Conservation (phyloP, 2,113 vertebrate species). For the Oncorhynchus nerka region DNA sequence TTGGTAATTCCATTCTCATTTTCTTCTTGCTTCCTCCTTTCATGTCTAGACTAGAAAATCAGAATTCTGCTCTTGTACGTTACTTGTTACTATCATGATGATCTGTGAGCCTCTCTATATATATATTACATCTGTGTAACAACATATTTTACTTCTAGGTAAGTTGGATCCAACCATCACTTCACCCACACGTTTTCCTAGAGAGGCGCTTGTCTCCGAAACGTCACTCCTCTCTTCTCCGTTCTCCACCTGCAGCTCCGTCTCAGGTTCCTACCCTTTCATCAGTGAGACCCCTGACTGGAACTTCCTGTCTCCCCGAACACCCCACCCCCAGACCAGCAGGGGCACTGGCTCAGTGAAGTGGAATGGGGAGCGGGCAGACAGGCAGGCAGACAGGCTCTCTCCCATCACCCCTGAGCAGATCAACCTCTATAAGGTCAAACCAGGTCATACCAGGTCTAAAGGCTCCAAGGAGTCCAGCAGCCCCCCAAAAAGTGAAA, state of each 20-base stretch:
- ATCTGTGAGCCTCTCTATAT: constrained; percentile 44
- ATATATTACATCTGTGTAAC: constrained; percentile 62
- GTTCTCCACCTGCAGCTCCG: constrained; percentile 68
- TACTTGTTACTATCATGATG: background rate
- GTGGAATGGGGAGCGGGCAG: constrained; percentile 40
- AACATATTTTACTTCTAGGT: constrained; percentile 48
- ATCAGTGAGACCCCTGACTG: constrained; percentile 68
- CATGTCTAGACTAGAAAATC: background rate
- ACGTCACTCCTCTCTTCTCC: constrained; percentile 56
- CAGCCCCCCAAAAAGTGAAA: constrained; percentile 72
- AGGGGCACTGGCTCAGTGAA: constrained; percentile 53
- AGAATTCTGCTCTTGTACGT: constrained; percentile 1
- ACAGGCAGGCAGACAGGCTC: constrained; percentile 21
- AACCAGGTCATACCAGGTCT: constrained; percentile 33
- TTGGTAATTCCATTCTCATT: constrained; percentile 50
- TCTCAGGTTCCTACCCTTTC: constrained; percentile 46
- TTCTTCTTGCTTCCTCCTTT: background rate
- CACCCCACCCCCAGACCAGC: constrained; percentile 24
- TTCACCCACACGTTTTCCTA: constrained; percentile 53
- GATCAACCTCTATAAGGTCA: constrained; percentile 26
- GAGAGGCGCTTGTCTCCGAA: constrained; percentile 57
- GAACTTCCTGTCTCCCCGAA: constrained; percentile 40
- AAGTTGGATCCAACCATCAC: constrained; percentile 56
- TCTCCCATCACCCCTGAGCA: constrained; percentile 20
- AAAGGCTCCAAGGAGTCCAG: constrained; percentile 66